These are phyloP conservation scores for Pandemis cinnamomeana DNA, from an alignment of 2,888 invertebrate species.

Conservation along the genomic window DNA sequence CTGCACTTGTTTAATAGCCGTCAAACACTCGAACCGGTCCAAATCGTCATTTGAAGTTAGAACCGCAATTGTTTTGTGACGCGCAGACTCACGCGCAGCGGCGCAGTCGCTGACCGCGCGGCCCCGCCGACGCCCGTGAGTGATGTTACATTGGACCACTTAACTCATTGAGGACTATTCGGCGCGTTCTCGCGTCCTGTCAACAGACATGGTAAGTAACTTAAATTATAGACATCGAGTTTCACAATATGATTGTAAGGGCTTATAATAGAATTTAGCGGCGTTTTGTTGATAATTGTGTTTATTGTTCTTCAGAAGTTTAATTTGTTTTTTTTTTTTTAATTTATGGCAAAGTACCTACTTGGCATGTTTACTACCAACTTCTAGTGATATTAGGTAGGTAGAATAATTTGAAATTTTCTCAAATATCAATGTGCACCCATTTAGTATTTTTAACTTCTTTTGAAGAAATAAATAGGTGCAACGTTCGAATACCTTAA, in stretches of 20 bases:
- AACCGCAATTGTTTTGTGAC: constrained; percentile 26
- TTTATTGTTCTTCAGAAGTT: background rate
- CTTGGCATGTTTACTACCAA: background rate
- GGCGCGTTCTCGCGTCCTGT: constrained; percentile 57
- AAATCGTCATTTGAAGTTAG: constrained; percentile 2
- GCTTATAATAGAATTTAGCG: background rate
- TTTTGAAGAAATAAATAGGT: too few relatives aligned
- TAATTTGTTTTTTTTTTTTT: background rate
- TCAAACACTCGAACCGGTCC: constrained; percentile 19
- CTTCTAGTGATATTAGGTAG: background rate
- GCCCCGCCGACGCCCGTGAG: constrained; percentile 58
- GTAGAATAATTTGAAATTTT: too few relatives aligned
- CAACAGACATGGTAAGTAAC: constrained; percentile 66
- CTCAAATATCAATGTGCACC: too few relatives aligned
- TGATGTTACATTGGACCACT: constrained; percentile 69
- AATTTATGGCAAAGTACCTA: background rate
- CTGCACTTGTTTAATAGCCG: background rate
- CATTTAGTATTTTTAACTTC: too few relatives aligned
- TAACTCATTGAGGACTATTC: constrained; percentile 61
- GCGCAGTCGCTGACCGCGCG: constrained; percentile 68
- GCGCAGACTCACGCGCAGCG: constrained; percentile 24
- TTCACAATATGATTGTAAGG: constrained; percentile 5
- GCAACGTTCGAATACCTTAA: too few relatives aligned
- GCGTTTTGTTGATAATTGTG: background rate
- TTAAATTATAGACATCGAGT: constrained; percentile 12